Base-by-base conservation (phyloP, 2,888 invertebrate genomes). In the Athalia circularis region DNA sequence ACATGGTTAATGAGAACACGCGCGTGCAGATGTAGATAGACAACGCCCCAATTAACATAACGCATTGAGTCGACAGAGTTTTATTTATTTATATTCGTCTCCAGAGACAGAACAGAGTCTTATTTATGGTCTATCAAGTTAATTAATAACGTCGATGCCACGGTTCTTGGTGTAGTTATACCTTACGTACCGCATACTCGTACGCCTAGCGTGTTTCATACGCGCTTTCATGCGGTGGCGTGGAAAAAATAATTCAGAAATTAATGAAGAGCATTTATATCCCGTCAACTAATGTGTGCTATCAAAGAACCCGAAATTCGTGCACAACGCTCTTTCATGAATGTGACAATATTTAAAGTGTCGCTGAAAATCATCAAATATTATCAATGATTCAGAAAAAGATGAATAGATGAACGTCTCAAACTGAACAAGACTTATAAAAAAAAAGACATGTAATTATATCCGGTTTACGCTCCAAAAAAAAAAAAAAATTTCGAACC, bases 41-140 rank as follows among this genome's bases (percentile, higher is more conserved):
- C 90, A 90, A 90, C 90, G 90, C 90, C 90, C 89, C 88, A 90
- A 90, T 90, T 90, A 90, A 90, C 90, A 89, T 90, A 90, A 90
- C 89, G 85, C 88, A 87, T 87, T 84, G 83, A 79, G 82, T 80
- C 75, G 57, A 61, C 80, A 78, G 79, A 82, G 87, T 87, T 89
- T 89, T 90, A 89, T 90, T 89, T 90, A 90, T 90, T 89, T 90
- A 89, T 90, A 88, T 89, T 88, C 84, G 86, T 87, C 88, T 87
- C 88, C 76, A 68, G 86, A 82, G 81, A 81, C 79, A 61, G 77
- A 79, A 64, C 62, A 80, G 84, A 85, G 86, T 87, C 87, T 86
- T 88, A 89, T 88, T 88, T 88, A 88, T 85, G 87, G 85, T 85
- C 87, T 88, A 88, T 89, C 88, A 86, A 84, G 86, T 87, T 90